phyloP scores from a whole-genome alignment of 2,113 vertebrate species.

The Gymnobelideus leadbeateri region DNA sequence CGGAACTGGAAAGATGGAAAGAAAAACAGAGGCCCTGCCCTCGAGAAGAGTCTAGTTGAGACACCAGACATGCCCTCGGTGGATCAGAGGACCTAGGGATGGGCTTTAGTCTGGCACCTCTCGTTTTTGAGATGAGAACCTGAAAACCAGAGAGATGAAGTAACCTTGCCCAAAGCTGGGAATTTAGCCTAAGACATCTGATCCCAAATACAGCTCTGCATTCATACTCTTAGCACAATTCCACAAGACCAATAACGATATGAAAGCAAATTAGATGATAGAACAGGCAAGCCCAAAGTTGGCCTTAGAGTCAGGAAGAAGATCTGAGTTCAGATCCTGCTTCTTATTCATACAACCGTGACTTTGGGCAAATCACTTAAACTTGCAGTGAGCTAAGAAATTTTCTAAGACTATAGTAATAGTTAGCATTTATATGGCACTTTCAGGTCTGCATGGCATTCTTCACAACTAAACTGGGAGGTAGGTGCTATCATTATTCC shows the following conservation, averaged over 20 bases:
- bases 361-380: background rate
- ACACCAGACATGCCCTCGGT: background rate
- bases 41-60: background rate
- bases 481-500: background rate
- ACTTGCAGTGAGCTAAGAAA: background rate
- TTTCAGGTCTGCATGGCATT: background rate
- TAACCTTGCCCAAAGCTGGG: background rate
- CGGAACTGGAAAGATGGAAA: background rate
- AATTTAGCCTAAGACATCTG: slow-evolving; percentile 1
- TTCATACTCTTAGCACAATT: background rate
- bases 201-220: background rate
- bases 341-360: background rate
- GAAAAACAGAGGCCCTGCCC: background rate
- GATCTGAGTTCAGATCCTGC: background rate
- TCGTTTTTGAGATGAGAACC: slow-evolving; percentile 3
- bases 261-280: background rate
- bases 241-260: background rate
- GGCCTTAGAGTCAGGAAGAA: background rate
- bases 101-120: background rate
- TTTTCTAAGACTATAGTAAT: background rate
- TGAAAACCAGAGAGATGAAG: background rate
- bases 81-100: background rate
- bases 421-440: background rate
- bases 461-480: background rate
- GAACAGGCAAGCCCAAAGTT: background rate